Percentiles rank a stretch among this genome's conserved stretches.
Evolutionary conservation across 2,113 vertebrate species (phyloP).

Genomic region (Lophura nycthemera): DNA sequence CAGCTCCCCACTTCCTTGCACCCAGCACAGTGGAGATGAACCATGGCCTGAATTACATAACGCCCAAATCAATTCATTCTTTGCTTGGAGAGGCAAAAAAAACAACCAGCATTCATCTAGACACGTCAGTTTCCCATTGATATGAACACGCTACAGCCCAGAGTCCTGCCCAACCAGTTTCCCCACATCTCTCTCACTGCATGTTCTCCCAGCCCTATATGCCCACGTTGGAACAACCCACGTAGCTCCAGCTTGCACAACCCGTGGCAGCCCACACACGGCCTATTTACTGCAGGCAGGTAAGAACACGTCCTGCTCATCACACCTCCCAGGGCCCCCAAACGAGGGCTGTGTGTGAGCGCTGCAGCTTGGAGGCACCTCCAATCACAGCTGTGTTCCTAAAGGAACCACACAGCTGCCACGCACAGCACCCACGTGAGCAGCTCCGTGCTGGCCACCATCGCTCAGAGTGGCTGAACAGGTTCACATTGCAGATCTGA

Average conservation of each 20-base stretch:
- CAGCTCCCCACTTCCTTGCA: neutral
- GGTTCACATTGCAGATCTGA: neutral
- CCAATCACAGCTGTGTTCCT: neutral
- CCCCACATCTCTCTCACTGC: neutral
- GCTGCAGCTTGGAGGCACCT: fast-evolving
- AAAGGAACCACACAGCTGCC: neutral
- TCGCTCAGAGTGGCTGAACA: neutral
- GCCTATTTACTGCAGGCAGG: neutral
- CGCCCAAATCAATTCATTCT: neutral
- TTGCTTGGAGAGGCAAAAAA: neutral
- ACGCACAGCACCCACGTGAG: fast-evolving
- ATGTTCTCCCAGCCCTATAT: neutral
- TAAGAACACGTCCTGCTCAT: neutral
- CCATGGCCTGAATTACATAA: neutral
- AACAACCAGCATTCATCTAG: neutral
- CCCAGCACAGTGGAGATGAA: neutral
- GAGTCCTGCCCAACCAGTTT: neutral
- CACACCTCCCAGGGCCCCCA: neutral
- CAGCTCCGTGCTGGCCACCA: neutral
- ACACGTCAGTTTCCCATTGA: neutral
- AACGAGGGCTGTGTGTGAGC: neutral
- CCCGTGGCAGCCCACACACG: neutral
- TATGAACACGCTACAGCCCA: neutral
- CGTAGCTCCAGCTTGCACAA: neutral
- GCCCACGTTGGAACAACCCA: neutral